Percentiles rank a stretch among this genome's conserved stretches.
These are phyloP conservation scores for Epirrhoe alternata DNA, from an alignment of 2,888 invertebrate genomes.

Conservation along the genomic window DNA sequence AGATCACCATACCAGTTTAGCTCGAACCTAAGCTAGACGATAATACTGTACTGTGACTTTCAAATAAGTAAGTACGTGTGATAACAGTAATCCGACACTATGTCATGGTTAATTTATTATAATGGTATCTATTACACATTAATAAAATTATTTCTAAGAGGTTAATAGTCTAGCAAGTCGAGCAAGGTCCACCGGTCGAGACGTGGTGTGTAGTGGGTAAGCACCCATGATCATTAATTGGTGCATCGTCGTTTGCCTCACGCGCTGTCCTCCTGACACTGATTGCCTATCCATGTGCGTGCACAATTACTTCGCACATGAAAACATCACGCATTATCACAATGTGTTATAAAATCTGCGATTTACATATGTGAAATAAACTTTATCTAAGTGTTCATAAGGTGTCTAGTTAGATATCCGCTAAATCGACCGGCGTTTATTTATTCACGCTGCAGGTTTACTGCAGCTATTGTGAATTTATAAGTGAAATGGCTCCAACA, in stretches of 20 bases:
- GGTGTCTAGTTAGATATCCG: background rate
- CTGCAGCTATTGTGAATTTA: constrained; percentile 6
- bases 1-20: background rate
- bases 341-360: constrained; percentile 5
- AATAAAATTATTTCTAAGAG: constrained; percentile 9
- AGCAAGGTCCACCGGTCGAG: constrained; percentile 20
- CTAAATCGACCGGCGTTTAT: constrained; percentile 13
- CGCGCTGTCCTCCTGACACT: constrained; percentile 31
- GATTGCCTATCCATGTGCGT: constrained; percentile 54
- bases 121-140: constrained; percentile 1
- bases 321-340: constrained; percentile 6
- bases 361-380: background rate
- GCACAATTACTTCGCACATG: constrained; percentile 49
- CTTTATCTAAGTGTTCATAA: background rate
- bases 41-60: background rate
- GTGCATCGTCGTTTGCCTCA: constrained; percentile 15
- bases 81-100: background rate
- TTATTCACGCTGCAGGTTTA: constrained; percentile 19
- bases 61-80: background rate
- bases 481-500: background rate
- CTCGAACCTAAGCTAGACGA: background rate
- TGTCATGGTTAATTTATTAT: constrained; percentile 7
- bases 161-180: constrained; percentile 23
- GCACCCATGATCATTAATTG: constrained; percentile 23
- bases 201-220: constrained; percentile 1